Conservation (phyloP, 2,113 vertebrate genomes). For the Pseudopipra pipra region DNA sequence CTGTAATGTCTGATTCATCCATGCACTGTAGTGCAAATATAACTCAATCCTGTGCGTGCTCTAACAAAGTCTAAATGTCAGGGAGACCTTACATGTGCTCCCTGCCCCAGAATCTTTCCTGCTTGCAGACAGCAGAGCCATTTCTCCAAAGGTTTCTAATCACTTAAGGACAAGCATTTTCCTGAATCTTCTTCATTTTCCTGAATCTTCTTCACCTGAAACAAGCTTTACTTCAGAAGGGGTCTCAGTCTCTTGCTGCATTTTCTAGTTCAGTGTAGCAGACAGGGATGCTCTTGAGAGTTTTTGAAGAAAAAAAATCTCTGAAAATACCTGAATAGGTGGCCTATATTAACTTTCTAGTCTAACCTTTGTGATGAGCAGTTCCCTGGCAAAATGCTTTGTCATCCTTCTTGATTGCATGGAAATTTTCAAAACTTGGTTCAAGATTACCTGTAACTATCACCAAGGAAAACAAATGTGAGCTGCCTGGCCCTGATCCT, state of each 20-base stretch:
- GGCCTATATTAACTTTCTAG: not conserved
- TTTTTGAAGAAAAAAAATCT: not conserved
- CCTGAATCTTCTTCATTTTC: not conserved
- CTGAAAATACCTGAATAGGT: not conserved
- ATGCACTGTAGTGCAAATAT: not conserved
- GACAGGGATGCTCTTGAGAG: not conserved
- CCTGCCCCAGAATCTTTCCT: not conserved
- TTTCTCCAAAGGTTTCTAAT: not conserved
- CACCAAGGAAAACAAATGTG: not conserved
- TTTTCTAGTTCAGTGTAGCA: not conserved
- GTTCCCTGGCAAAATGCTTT: not conserved
- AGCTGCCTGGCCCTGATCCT: not conserved
- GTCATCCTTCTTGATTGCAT: not conserved
- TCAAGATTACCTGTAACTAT: not conserved
- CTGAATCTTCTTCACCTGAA: not conserved
- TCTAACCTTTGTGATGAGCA: not conserved
- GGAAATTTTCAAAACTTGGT: not conserved
- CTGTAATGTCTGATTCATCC: conserved; percentile 23
- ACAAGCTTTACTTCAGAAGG: not conserved
- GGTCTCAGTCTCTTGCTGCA: not conserved
- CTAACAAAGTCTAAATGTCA: conserved; percentile 18
- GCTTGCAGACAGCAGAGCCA: not conserved
- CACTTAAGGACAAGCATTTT: not conserved
- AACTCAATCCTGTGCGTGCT: not conserved
- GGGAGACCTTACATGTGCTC: not conserved